Percentiles rank a stretch among this genome's conserved stretches.
These are phyloP conservation scores for Marisa cornuarietis DNA, from an alignment of 1,140 invertebrate genomes.

Conservation along the genomic window DNA sequence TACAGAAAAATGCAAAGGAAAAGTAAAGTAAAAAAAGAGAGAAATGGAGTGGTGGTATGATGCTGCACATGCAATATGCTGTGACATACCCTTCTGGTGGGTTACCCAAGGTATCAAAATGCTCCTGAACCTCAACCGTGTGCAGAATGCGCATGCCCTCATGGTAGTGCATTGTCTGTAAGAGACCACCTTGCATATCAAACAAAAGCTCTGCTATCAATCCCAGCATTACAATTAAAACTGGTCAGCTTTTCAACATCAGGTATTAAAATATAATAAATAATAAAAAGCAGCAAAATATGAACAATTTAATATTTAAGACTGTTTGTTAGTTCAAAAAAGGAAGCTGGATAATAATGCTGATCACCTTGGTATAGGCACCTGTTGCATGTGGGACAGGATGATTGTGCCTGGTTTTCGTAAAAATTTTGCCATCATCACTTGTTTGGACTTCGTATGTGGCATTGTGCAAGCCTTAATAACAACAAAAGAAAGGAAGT, in stretches of 20 bases:
- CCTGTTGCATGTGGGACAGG: conserved; percentile 30
- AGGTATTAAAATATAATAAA: too few species aligned
- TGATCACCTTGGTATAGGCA: conserved; percentile 34
- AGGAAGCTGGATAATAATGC: neutral
- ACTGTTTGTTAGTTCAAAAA: neutral
- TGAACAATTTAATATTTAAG: too few species aligned
- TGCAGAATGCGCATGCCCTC: conserved; percentile 19
- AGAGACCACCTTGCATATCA: neutral
- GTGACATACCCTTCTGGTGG: conserved; percentile 2
- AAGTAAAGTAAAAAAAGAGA: too few species aligned
- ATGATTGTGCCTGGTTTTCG: conserved; percentile 32
- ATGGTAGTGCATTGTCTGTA: conserved; percentile 26
- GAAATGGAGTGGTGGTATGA: too few species aligned
- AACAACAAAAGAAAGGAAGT: neutral
- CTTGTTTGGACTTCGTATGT: conserved; percentile 29
- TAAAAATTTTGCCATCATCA: conserved; percentile 31
- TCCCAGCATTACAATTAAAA: too few species aligned
- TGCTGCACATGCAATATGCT: too few species aligned
- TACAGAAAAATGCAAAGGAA: too few species aligned
- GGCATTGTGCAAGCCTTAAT: conserved; percentile 36
- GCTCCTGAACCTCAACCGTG: conserved; percentile 22
- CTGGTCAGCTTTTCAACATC: too few species aligned
- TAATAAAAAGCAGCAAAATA: too few species aligned
- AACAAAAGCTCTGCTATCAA: too few species aligned
- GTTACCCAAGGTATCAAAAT: conserved; percentile 10